Percentiles rank a stretch among this genome's conserved stretches.
Evolutionary conservation across 2,797 vertebrate genomes (phyloP).

Genomic region (Scyliorhinus canicula): DNA sequence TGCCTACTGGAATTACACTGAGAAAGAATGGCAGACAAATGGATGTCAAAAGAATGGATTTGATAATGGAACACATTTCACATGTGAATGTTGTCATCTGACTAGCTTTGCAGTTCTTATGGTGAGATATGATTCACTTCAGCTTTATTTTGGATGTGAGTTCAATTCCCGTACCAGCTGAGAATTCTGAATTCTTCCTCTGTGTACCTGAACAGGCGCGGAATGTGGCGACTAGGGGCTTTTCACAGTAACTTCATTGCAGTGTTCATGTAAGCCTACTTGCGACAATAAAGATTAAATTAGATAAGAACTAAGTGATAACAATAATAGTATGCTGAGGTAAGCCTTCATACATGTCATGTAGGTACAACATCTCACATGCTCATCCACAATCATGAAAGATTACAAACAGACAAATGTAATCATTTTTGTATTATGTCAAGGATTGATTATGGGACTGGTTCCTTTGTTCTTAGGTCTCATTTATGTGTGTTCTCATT

Average conservation of each 20-base stretch:
- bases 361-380: not conserved
- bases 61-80: not conserved
- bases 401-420: not conserved
- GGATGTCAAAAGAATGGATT: not conserved
- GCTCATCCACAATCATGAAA: not conserved
- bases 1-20: not conserved
- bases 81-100: not conserved
- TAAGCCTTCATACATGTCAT: not conserved
- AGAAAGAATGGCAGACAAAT: not conserved
- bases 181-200: too few relatives aligned
- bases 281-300: too few relatives aligned
- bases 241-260: too few relatives aligned
- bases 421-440: not conserved
- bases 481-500: not conserved
- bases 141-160: not conserved
- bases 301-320: not conserved
- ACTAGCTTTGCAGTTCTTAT: conserved; percentile 23
- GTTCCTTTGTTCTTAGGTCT: not conserved
- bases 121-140: not conserved
- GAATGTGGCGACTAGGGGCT: too few relatives aligned
- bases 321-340: not conserved
- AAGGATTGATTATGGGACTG: not conserved
- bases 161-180: too few relatives aligned
- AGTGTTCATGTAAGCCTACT: too few relatives aligned
- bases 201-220: too few relatives aligned